Evolutionary conservation across 30 jellyfish, hydroid and myxozoan species (phyloP).

Genomic region (Clytia hemisphaerica): DNA sequence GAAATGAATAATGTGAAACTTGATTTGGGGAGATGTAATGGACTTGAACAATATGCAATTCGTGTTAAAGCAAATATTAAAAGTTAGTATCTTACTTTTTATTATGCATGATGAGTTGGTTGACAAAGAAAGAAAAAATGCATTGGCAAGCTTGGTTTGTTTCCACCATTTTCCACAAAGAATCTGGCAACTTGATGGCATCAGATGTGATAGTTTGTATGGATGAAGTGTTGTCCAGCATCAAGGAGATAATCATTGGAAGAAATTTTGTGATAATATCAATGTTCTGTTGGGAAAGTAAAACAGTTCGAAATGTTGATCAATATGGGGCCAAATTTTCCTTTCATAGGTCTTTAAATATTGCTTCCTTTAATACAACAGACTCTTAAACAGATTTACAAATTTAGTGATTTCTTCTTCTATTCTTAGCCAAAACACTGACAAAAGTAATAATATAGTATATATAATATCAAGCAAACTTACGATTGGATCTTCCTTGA

Average conservation of each 20-base stretch:
- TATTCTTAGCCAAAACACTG: too few species aligned
- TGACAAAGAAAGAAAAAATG: slow-evolving; percentile 50
- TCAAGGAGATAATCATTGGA: slow-evolving; percentile 61
- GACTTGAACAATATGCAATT: neutral
- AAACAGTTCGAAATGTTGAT: too few species aligned
- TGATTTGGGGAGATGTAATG: neutral
- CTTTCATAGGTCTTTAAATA: too few species aligned
- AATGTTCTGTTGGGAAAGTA: slow-evolving; percentile 39
- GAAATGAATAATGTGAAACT: neutral
- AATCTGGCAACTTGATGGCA: slow-evolving; percentile 35
- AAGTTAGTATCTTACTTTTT: slow-evolving; percentile 44
- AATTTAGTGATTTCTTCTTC: too few species aligned
- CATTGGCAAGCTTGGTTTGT: slow-evolving; percentile 27
- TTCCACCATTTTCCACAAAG: slow-evolving; percentile 41
- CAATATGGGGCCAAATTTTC: too few species aligned
- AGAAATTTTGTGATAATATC: slow-evolving; percentile 69
- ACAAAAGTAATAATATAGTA: too few species aligned
- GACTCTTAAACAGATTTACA: too few species aligned
- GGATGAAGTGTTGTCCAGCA: slow-evolving; percentile 49
- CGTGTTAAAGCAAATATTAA: neutral
- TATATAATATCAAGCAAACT: neutral
- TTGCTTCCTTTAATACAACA: too few species aligned
- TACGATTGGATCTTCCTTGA: slow-evolving; percentile 73
- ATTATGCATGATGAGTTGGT: slow-evolving; percentile 45
- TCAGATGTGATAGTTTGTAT: slow-evolving; percentile 21